phyloP scores from a whole-genome alignment of 2,888 invertebrate genomes.

The Clistopyga incitator region DNA sequence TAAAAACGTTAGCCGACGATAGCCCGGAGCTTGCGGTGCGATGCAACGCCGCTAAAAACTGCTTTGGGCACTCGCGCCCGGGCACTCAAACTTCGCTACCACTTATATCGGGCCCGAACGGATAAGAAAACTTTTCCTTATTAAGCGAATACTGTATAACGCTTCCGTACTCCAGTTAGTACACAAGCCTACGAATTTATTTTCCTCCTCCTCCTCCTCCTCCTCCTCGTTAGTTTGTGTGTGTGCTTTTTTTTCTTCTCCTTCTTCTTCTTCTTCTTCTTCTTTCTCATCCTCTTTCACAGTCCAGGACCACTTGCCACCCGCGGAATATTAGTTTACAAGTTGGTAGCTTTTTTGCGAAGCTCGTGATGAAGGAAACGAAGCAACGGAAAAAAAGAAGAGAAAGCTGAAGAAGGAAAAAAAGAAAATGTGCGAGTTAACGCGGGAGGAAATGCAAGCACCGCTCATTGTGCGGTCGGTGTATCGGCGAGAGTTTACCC shows the following conservation, averaged over 20 bases:
- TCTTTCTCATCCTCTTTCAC: constrained; percentile 35
- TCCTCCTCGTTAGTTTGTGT: too few relatives aligned
- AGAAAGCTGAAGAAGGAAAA: background rate
- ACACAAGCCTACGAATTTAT: constrained; percentile 58
- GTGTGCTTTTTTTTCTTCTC: constrained; percentile 44
- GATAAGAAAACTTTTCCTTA: constrained; percentile 67
- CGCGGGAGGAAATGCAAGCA: background rate
- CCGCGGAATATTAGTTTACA: constrained; percentile 61
- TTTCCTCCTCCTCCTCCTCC: constrained; percentile 38
- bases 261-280: constrained; percentile 34
- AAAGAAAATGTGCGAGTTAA: background rate
- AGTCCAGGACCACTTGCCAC: constrained; percentile 36
- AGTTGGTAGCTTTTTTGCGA: constrained; percentile 46
- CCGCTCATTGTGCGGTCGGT: background rate
- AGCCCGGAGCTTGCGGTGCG: background rate
- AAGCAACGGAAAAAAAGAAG: constrained; percentile 11
- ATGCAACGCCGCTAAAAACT: constrained; percentile 19
- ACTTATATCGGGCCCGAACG: constrained; percentile 60
- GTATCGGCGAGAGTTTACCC: too few relatives aligned
- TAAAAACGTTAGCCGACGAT: constrained; percentile 53
- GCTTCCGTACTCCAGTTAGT: constrained; percentile 30
- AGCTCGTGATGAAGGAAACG: constrained; percentile 11
- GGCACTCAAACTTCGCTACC: constrained; percentile 51
- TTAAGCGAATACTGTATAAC: constrained; percentile 57
- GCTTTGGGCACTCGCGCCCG: constrained; percentile 38